Evolutionary conservation across 1,140 invertebrate genomes (phyloP).

Genomic region (Habropoda laboriosa): DNA sequence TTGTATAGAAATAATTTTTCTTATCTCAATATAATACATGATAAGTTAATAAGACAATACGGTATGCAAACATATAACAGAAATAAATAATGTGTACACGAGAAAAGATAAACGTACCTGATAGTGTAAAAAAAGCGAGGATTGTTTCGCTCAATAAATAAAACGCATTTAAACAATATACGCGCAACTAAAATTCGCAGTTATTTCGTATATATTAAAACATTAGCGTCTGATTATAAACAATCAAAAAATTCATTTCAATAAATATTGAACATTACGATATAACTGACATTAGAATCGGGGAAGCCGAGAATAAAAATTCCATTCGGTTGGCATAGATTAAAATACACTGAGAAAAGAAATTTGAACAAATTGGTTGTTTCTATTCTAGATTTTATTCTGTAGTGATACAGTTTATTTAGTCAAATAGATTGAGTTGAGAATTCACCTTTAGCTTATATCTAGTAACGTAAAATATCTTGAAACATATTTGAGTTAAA

Average conservation of each 20-base stretch:
- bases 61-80: not conserved
- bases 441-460: not conserved
- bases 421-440: not conserved
- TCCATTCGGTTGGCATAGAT: slow-evolving; percentile 26
- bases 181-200: slow-evolving; percentile 16
- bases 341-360: slow-evolving; percentile 23
- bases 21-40: not conserved
- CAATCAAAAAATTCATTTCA: slow-evolving; percentile 30
- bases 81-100: slow-evolving; percentile 22
- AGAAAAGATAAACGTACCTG: slow-evolving; percentile 33
- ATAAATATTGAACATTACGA: slow-evolving; percentile 25
- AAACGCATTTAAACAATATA: slow-evolving; percentile 37
- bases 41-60: not conserved
- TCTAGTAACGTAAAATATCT: not conserved
- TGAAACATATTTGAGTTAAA: not conserved
- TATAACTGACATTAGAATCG: slow-evolving; percentile 38
- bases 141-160: slow-evolving; percentile 17
- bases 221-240: slow-evolving; percentile 20
- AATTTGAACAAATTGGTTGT: slow-evolving; percentile 29
- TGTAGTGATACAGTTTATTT: slow-evolving; percentile 2
- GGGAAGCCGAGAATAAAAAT: slow-evolving; percentile 36
- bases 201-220: slow-evolving; percentile 31
- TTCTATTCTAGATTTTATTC: slow-evolving; percentile 15
- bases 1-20: not conserved
- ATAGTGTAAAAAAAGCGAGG: slow-evolving; percentile 2